Percentiles rank a stretch among this genome's conserved stretches.
phyloP scores from a whole-genome alignment of 2,797 vertebrate genomes.

The Ceyx erithaca region DNA sequence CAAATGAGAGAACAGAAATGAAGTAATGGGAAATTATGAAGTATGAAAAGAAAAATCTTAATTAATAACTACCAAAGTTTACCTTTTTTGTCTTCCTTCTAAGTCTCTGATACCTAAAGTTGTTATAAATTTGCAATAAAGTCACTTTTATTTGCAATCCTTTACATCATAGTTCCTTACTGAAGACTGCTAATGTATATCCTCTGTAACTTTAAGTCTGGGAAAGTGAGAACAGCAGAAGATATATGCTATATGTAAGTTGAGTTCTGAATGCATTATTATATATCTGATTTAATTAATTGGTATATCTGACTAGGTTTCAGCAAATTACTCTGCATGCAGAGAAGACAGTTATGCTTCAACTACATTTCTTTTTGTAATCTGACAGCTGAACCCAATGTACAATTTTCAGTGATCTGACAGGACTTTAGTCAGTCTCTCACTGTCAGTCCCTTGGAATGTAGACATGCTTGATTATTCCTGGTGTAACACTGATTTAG shows the following conservation, averaged over 20 bases:
- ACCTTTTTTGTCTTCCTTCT: not conserved
- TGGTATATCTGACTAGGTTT: not conserved
- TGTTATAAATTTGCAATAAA: not conserved
- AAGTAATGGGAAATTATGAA: not conserved
- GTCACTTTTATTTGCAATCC: not conserved
- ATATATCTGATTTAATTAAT: not conserved
- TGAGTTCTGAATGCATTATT: not conserved
- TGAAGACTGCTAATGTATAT: not conserved
- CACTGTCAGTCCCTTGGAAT: not conserved
- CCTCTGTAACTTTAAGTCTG: not conserved
- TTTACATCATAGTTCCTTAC: not conserved
- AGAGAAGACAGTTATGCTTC: not conserved
- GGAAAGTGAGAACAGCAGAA: not conserved
- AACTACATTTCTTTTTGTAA: not conserved
- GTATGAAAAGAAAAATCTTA: not conserved
- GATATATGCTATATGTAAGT: not conserved
- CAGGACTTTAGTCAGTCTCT: not conserved
- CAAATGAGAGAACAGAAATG: not conserved
- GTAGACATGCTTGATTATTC: not conserved
- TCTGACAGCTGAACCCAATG: not conserved
- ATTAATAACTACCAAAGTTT: not conserved
- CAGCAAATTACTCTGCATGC: not conserved
- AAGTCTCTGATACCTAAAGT: not conserved
- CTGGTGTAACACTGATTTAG: not conserved
- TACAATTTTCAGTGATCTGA: not conserved